Evolutionary conservation across 1,140 invertebrate genomes (phyloP).

Genomic region (Caenorhabditis elegans): WBcel235 BX284606.5:7444501-7445000

Average conservation of each 20-base stretch:
- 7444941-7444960: neutral
- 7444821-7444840: no score
- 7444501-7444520: no score
- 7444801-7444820: neutral
- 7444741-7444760: neutral
- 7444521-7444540: no score
- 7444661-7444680: no score
- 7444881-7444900: neutral
- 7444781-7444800: neutral
- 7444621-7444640: no score
- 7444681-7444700: no score
- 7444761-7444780: neutral
- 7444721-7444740: neutral
- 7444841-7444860: slow-evolving; percentile 9
- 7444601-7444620: no score
- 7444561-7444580: neutral
- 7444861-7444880: slow-evolving; percentile 12
- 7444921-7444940: neutral
- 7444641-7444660: no score
- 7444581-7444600: neutral
- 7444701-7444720: no score
- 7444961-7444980: no score
- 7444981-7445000: no score
- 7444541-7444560: slow-evolving; percentile 1
- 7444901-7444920: neutral